A percentile compares a stretch with the other conserved stretches of the same genome.
Evolutionary conservation across 2,888 invertebrate species (phyloP).

Genomic region (Dusona sp.): DNA sequence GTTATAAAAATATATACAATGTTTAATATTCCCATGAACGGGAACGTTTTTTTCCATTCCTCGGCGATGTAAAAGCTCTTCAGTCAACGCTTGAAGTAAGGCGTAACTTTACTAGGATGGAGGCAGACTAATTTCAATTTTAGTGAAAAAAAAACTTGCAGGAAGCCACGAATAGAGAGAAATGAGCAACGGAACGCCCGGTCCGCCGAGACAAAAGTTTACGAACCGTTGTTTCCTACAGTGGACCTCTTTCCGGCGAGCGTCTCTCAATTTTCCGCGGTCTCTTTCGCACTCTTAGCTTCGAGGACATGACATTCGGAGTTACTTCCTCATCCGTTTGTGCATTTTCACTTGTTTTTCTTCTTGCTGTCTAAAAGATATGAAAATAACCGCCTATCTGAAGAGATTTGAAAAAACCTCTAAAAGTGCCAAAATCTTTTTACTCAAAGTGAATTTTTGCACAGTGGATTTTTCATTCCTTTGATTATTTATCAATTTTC

Average conservation of each 20-base stretch:
- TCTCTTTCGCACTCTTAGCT: conserved; percentile 9
- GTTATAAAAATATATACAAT: too few species aligned
- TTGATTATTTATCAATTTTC: not conserved
- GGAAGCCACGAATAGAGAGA: conserved; percentile 33
- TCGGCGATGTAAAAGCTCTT: conserved; percentile 1
- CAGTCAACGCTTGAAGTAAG: conserved; percentile 4
- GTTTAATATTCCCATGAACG: not conserved
- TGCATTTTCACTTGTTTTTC: conserved; percentile 15
- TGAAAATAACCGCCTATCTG: not conserved
- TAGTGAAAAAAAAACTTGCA: not conserved
- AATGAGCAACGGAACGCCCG: conserved; percentile 18
- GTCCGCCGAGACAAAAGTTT: conserved; percentile 47
- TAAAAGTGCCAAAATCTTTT: not conserved
- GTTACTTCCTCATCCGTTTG: conserved; percentile 26
- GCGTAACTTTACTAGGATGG: not conserved
- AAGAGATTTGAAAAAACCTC: not conserved
- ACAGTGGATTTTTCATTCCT: not conserved
- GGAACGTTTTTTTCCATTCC: conserved; percentile 6
- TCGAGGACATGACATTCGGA: not conserved
- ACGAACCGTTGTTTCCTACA: conserved; percentile 57
- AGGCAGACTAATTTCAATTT: conserved; percentile 50
- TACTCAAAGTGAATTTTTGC: not conserved
- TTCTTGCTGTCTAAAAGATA: not conserved
- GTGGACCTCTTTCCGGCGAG: conserved; percentile 37
- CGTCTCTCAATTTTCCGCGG: conserved; percentile 55